Conservation (phyloP, 1,140 invertebrate genomes). For the Piezodorus guildinii region DNA sequence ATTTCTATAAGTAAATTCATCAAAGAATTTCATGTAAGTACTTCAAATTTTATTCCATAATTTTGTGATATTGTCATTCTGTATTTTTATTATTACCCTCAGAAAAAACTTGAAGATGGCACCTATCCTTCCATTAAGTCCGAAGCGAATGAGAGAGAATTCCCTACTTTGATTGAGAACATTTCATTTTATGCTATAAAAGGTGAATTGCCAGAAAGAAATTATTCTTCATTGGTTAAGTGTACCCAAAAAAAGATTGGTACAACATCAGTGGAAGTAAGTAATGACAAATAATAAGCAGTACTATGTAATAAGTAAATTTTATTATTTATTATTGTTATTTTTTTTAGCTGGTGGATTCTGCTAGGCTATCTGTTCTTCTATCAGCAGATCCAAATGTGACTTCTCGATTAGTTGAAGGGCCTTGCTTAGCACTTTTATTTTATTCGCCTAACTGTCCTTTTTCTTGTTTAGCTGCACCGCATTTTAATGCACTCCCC, state of each 20-base stretch:
- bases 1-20: conserved; percentile 27
- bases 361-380: conserved; percentile 41
- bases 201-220: conserved; percentile 15
- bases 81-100: conserved; percentile 6
- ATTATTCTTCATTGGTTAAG: conserved; percentile 21
- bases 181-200: neutral
- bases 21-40: conserved; percentile 27
- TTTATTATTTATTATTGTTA: too few relatives aligned
- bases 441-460: conserved; percentile 85
- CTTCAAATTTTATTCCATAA: neutral
- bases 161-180: neutral
- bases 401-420: conserved; percentile 39
- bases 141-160: neutral
- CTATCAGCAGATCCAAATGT: conserved; percentile 41
- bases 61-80: neutral
- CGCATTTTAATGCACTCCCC: conserved; percentile 78
- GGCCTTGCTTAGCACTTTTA: conserved; percentile 67
- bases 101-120: conserved; percentile 21
- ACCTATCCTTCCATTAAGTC: conserved; percentile 7
- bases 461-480: conserved; percentile 78
- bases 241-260: conserved; percentile 10
- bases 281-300: too few relatives aligned
- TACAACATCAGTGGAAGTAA: neutral
- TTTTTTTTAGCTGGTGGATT: conserved; percentile 41
- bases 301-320: too few relatives aligned